Conservation (phyloP, 2,113 vertebrate species). For the Argyrosomus japonicus region DNA sequence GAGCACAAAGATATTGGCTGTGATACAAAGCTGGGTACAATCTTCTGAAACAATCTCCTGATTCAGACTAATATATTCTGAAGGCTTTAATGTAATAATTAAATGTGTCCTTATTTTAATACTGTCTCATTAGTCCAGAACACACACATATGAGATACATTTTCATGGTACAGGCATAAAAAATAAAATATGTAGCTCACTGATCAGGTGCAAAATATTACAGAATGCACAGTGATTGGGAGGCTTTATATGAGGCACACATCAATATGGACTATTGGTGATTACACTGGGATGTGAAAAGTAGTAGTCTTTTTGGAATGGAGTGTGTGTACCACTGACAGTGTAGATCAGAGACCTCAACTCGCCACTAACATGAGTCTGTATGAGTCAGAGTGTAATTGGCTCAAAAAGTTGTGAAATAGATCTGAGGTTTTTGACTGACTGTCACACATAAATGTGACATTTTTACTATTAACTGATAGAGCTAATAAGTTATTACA, state of each 20-base stretch:
- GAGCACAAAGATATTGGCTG: background rate
- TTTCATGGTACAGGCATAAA: background rate
- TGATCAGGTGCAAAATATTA: background rate
- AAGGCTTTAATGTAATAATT: background rate
- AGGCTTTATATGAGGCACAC: background rate
- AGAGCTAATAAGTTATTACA: background rate
- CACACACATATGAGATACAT: no score
- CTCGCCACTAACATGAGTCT: no score
- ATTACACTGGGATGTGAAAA: background rate
- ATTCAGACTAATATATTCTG: background rate
- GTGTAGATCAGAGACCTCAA: background rate
- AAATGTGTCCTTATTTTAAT: background rate
- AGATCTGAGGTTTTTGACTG: conserved; percentile 2
- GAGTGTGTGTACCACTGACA: background rate
- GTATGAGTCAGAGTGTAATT: background rate
- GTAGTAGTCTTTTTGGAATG: background rate
- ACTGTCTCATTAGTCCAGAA: background rate
- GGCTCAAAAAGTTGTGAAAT: conserved; percentile 16
- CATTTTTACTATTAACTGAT: background rate
- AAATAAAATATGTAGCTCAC: no score
- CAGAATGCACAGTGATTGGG: background rate
- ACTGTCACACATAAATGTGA: background rate
- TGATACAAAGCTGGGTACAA: background rate
- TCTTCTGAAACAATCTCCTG: background rate
- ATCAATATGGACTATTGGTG: background rate